These are phyloP conservation scores for Anthopleura sola DNA, from an alignment of 64 coral and sea anemone species.

Conservation along the genomic window DNA sequence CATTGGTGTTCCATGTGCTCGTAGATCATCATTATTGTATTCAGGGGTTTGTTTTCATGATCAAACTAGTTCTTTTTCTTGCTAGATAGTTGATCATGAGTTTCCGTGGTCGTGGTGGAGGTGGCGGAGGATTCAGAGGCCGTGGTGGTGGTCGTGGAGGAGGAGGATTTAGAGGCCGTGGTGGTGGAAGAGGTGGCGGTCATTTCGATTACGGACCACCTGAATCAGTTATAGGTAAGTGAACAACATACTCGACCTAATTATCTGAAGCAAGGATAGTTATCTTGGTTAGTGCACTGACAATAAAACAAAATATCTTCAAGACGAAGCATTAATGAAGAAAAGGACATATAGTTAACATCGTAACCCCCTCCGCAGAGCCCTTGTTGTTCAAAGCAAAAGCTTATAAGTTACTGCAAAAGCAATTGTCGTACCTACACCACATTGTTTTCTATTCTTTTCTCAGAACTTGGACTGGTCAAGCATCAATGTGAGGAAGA, in stretches of 20 bases:
- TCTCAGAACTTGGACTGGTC: slow-evolving; percentile 73
- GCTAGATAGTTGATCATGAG: slow-evolving; percentile 7
- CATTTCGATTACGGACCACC: slow-evolving; percentile 82
- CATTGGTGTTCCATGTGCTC: slow-evolving; percentile 2
- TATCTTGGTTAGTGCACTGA: no score
- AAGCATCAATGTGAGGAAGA: slow-evolving; percentile 88
- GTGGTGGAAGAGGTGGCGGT: slow-evolving; percentile 34
- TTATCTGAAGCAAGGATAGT: no score
- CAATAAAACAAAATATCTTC: no score
- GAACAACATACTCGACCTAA: not conserved
- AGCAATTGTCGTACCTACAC: no score
- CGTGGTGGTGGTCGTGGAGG: slow-evolving; percentile 48
- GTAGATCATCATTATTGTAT: not conserved
- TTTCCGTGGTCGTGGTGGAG: slow-evolving; percentile 57
- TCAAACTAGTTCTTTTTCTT: not conserved
- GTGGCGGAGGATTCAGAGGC: slow-evolving; percentile 36
- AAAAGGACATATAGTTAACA: no score
- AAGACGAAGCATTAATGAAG: no score
- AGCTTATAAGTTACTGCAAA: no score
- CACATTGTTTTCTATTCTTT: not conserved
- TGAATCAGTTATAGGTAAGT: slow-evolving; percentile 73
- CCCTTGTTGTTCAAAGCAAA: no score
- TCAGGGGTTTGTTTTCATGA: not conserved
- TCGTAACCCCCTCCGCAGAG: no score
- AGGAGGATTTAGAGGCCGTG: slow-evolving; percentile 35